Evolutionary conservation across 2,888 invertebrate species (phyloP), one percentile per base, ranked within the genome.

Genomic region (Noctuana brunneofusca): DNA sequence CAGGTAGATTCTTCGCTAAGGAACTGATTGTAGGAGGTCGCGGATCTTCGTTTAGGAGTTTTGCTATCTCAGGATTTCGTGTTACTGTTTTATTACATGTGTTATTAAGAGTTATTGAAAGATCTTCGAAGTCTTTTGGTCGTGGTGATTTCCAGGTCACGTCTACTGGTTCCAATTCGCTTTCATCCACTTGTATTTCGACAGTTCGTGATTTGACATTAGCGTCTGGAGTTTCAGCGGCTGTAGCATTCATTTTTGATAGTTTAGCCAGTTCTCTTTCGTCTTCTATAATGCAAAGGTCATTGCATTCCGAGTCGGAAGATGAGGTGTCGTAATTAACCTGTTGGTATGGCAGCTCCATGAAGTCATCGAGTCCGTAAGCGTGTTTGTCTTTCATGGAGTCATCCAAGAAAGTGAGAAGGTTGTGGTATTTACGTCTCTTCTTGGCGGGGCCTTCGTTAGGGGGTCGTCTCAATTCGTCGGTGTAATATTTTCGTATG

Each of bases 21-120:
- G n/a, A n/a, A n/a, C n/a, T n/a, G n/a, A n/a, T n/a, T n/a, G n/a
- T 27, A 5, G 27, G 27, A 27, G 27, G 4, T 38, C 35, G 49
- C 8, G 24, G 35, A 2, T 5, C 11, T 3, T 58, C 58, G 0
- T 38, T 58, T 22, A 58, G 14, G 3, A 58, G 49, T 16, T 58
- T 58, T 50, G 50, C 38, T 12, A 58, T 50, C 18, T 58, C 58
- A 8, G 58, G 58, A 27, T 58, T 58, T 35, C 35, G 35, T 9
- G 35, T 12, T 2, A 12, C 35, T 35, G 27, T 27, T n/a, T n/a
- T n/a, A n/a, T n/a, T n/a, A n/a, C n/a, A n/a, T n/a, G n/a, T n/a
- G n/a, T n/a, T n/a, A n/a, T n/a, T n/a, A n/a, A n/a, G n/a, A n/a
- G n/a, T n/a, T n/a, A n/a, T n/a, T n/a, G n/a, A n/a, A n/a, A n/a